Base-by-base conservation (phyloP, 1,140 invertebrate genomes). In the Zaprionus taronus region DNA sequence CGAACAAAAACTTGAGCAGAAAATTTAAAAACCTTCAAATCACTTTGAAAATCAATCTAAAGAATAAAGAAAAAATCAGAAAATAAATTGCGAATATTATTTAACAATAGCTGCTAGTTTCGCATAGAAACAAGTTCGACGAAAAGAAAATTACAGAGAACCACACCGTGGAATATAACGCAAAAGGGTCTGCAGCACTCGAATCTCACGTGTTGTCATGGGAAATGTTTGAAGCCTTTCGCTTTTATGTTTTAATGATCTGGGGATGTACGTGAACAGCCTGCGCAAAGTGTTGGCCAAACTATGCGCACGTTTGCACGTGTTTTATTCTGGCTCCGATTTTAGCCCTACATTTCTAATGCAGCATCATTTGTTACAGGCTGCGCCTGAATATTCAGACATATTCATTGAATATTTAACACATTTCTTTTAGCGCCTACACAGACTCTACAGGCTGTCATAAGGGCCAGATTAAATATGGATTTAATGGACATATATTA, bases 61-160 rank as follows among this genome's bases (percentile, higher is more conserved):
- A 22, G 28, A 41, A 56, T 51, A 22, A 20, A 22, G 28, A 41
- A 56, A 15, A 24, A 34, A 56, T 7, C 20, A 20, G 20, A 56
- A 41, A 57, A 9, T 2, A 55, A 66, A 38, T 41, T 38, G 20
- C 15, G 49, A 55, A 41, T 55, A 11, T 36, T n/a, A 15, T 38
- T 24, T 7, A 38, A 26, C 15, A 57, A 38, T 53, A 44, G 64
- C 64, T 66, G 64, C 11, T 41, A 66, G 64, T 57, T 66, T 31
- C 26, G n/a, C 17, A 28, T 26, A 31, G 53, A n/a, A 26, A 26
- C 15, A 26, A 56, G 53, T 31, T 31, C 26, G 4, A 6, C 12
- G 53, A 31, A 56, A 26, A 24, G 14, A 56, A 36, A 47, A 31
- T 17, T 17, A 47, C 6, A 1, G 0, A 0, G 41, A 44, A n/a